These are phyloP conservation scores for Hippocampus zosterae DNA, from an alignment of 2,113 vertebrate genomes.

Conservation along the genomic window DNA sequence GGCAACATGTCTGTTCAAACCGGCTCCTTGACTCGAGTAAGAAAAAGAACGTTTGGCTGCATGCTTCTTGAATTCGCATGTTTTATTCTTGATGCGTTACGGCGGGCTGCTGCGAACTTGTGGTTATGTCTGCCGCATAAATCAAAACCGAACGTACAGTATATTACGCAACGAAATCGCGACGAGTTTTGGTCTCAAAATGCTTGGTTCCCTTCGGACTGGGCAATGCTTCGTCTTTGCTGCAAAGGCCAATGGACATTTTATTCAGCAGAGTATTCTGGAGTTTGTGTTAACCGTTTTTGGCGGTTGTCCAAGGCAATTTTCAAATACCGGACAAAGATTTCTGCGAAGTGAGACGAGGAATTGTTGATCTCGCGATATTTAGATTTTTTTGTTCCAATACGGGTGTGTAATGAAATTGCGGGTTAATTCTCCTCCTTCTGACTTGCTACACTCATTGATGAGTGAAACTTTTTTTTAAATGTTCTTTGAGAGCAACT, in stretches of 20 bases:
- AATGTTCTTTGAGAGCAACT: neutral
- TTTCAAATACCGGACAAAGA: too few relatives aligned
- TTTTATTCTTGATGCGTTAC: neutral
- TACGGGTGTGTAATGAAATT: neutral
- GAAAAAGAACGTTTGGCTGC: slow-evolving; percentile 1
- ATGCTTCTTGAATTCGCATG: neutral
- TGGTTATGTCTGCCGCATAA: neutral
- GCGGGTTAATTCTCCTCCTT: neutral
- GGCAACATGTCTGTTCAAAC: slow-evolving; percentile 89
- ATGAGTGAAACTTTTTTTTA: neutral
- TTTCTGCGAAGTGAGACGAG: neutral
- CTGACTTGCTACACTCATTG: too few relatives aligned
- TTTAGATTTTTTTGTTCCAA: slow-evolving; percentile 7
- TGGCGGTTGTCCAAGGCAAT: neutral
- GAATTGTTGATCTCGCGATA: slow-evolving; percentile 43
- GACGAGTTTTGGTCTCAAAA: too few relatives aligned
- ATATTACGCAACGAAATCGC: too few relatives aligned
- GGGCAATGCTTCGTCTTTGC: neutral
- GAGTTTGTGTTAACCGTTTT: neutral
- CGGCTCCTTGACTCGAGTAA: slow-evolving; percentile 80
- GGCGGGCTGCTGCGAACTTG: neutral
- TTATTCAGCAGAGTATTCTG: neutral
- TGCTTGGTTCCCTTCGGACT: neutral
- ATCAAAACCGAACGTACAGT: too few relatives aligned
- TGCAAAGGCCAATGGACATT: neutral